Evolutionary conservation across 2,888 invertebrate species (phyloP), one percentile per base, ranked within the genome.

Genomic region (Cosmia trapezina): DNA sequence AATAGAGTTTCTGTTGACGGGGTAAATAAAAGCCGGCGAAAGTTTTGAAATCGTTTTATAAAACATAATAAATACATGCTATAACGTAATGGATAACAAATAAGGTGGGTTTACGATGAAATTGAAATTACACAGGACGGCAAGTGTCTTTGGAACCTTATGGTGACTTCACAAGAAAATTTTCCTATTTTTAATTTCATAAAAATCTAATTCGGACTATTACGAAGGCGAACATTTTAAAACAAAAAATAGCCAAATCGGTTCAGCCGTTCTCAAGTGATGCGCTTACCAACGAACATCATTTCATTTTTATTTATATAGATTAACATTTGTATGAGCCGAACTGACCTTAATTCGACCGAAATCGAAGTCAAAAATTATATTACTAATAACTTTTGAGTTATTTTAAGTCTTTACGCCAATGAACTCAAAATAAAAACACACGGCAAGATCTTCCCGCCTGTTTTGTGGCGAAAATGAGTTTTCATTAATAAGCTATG

Each of bases 51-150:
- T 90, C 69, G 87, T 94, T 95, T 95, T 95, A 95, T 94, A 94
- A 94, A 95, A 95, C 95, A 93, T 93, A 95, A 95, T 95, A 94
- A 94, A 95, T 95, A 94, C 94, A 94, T 90, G 93, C 93, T 94
- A 87, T 90, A 94, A 94, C 90, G 81, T 89, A 94, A 93, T 90
- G 83, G 86, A 93, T 90, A 95, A 95, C 93, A 93, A 93, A 93
- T 89, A 92, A 94, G 95, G 95, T 95, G 95, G 95, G 94, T 89
- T 92, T 86, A 88, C 81, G 83, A 86, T 89, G 84, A 88, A 90
- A 89, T 84, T 86, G 87, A 87, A 90, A 84, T 80, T 83, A 86
- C 83, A 87, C 80, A 92, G 94, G 95, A 95, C 94, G 95, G 94
- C 92, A 93, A 93, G 91, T 93, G 88, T 91, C 89, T 91, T 91